Conservation (phyloP, 2,888 invertebrate genomes). For the Orthosia cruda region DNA sequence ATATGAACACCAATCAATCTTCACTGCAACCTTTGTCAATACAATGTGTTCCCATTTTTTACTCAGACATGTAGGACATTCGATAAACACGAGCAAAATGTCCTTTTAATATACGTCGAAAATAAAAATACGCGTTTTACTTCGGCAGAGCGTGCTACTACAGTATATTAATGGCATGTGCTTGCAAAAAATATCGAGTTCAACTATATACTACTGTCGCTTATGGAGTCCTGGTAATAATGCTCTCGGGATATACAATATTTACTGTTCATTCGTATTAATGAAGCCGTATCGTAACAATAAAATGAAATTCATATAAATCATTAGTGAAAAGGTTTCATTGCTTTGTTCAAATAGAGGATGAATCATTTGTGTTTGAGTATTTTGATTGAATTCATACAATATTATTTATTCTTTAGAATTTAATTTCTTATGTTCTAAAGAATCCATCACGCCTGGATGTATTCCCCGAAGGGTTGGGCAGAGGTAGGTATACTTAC, state of each 20-base stretch:
- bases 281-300: not conserved
- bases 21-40: constrained; percentile 46
- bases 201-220: constrained; percentile 7
- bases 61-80: constrained; percentile 57
- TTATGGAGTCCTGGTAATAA: constrained; percentile 44
- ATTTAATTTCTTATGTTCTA: no score
- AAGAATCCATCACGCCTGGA: no score
- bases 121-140: constrained; percentile 38
- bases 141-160: constrained; percentile 16
- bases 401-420: not conserved
- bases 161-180: constrained; percentile 34
- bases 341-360: constrained; percentile 3
- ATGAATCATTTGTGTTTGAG: not conserved
- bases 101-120: constrained; percentile 73
- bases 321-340: not conserved
- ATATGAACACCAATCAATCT: constrained; percentile 47
- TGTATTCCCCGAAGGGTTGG: no score
- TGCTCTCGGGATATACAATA: constrained; percentile 13
- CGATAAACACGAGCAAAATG: constrained; percentile 72
- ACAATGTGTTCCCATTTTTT: constrained; percentile 56
- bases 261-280: constrained; percentile 1
- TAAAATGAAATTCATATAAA: not conserved
- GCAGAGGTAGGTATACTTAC: no score
- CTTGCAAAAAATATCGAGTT: constrained; percentile 35
- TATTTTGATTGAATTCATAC: not conserved